A percentile compares a stretch with the other conserved stretches of the same genome.
phyloP scores from a whole-genome alignment of 1,140 invertebrate genomes.

The Hermetia illucens region DNA sequence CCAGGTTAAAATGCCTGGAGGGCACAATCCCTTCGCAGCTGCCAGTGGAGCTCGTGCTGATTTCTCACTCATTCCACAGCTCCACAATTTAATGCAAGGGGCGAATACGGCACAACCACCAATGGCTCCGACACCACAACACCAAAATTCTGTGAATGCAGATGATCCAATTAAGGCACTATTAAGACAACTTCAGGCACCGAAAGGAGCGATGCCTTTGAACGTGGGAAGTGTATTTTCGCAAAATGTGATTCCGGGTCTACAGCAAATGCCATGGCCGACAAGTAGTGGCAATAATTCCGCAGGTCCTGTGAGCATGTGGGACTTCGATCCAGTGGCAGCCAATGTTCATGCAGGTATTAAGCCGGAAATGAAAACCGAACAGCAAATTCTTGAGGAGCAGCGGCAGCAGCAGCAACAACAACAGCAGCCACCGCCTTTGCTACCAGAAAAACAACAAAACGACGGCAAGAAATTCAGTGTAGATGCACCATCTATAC shows the following conservation, averaged over 20 bases:
- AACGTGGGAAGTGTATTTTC: too few species aligned
- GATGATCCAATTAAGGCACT: constrained; percentile 5
- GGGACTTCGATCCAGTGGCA: background rate
- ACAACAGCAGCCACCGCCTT: constrained; percentile 9
- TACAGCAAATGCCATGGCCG: too few species aligned
- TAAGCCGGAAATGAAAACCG: constrained; percentile 35
- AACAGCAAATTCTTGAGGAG: constrained; percentile 34
- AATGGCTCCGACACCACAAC: constrained; percentile 5
- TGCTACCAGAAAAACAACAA: constrained; percentile 7
- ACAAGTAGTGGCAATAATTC: background rate
- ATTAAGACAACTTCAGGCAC: constrained; percentile 10
- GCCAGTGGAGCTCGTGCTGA: background rate
- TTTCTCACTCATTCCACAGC: constrained; percentile 9
- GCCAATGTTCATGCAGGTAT: too few species aligned
- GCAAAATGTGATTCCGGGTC: too few species aligned
- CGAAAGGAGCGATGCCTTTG: too few species aligned
- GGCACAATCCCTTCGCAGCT: background rate
- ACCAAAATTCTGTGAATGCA: constrained; percentile 15
- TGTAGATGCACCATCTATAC: constrained; percentile 19
- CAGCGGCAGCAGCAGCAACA: constrained; percentile 10
- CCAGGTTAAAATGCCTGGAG: background rate
- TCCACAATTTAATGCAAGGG: too few species aligned
- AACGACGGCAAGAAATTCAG: constrained; percentile 12
- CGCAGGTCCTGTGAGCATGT: background rate
- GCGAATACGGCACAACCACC: constrained; percentile 12